A percentile compares a stretch with the other conserved stretches of the same genome.
phyloP scores from a whole-genome alignment of 2,888 invertebrate genomes.

The Campopleginae sp. region DNA sequence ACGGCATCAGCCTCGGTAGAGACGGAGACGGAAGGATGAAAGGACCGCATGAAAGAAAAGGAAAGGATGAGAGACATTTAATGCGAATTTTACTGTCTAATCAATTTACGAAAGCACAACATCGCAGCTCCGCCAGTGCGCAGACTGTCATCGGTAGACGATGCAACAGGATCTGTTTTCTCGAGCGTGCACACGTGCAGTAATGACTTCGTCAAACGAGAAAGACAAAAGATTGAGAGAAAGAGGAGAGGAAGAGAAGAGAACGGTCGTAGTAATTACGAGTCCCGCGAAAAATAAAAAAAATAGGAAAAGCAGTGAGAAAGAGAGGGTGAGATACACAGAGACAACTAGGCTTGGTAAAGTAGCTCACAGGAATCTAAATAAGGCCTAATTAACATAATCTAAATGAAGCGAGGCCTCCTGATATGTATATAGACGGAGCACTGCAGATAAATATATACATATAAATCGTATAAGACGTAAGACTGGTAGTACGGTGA shows the following conservation, averaged over 20 bases:
- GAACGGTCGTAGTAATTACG: constrained; percentile 68
- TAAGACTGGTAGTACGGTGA: constrained; percentile 72
- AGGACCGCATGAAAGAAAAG: neutral
- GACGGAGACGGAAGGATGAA: neutral
- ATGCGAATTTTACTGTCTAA: constrained; percentile 40
- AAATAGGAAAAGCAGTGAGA: constrained; percentile 7
- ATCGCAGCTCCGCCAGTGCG: constrained; percentile 30
- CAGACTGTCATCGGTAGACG: constrained; percentile 3
- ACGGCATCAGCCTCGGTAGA: neutral
- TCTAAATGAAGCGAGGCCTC: constrained; percentile 69
- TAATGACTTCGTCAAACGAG: constrained; percentile 72
- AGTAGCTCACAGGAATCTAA: constrained; percentile 70
- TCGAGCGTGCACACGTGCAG: constrained; percentile 48
- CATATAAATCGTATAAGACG: constrained; percentile 63
- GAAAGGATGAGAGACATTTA: constrained; percentile 1
- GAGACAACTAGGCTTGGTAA: constrained; percentile 37
- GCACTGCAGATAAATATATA: constrained; percentile 36
- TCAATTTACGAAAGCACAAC: constrained; percentile 48
- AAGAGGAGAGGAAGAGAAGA: constrained; percentile 33
- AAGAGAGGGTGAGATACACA: constrained; percentile 22
- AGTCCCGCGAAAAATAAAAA: constrained; percentile 36
- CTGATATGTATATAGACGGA: constrained; percentile 17
- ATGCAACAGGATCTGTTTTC: constrained; percentile 43
- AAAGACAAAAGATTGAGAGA: constrained; percentile 41
- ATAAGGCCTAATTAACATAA: constrained; percentile 75